phyloP scores from a whole-genome alignment of 2,113 vertebrate genomes.

The Corvus moneduloides region DNA sequence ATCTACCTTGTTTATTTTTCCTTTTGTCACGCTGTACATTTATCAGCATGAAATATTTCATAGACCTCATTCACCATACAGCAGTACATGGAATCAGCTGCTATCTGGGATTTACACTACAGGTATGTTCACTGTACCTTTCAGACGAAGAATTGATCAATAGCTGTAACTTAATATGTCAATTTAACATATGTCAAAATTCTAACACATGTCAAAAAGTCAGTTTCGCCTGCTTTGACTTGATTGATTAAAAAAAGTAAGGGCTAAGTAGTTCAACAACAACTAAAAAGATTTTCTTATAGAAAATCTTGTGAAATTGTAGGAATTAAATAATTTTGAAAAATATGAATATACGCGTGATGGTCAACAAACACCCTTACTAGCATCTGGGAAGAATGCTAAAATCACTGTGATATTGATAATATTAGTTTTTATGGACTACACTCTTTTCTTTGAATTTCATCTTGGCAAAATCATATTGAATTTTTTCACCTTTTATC shows the following conservation, averaged over 20 bases:
- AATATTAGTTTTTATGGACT: neutral
- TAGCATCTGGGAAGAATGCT: neutral
- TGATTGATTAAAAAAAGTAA: neutral
- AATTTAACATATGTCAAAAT: neutral
- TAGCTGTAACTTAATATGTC: neutral
- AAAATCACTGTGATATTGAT: neutral
- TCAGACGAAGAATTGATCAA: accelerated
- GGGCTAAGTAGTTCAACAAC: neutral
- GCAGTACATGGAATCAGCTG: neutral
- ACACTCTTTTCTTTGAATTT: neutral
- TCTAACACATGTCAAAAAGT: neutral
- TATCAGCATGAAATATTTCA: neutral
- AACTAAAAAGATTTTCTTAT: neutral
- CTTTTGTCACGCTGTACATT: neutral
- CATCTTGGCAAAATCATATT: neutral
- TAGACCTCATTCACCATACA: neutral
- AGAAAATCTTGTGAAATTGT: neutral
- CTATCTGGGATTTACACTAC: neutral
- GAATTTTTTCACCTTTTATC: neutral
- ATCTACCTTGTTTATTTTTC: neutral
- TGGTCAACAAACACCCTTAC: neutral
- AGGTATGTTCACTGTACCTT: neutral
- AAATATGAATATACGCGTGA: neutral
- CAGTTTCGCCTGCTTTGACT: neutral
- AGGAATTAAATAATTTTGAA: neutral